A percentile compares a stretch with the other conserved stretches of the same genome.
phyloP scores from a whole-genome alignment of 1,140 invertebrate species.

The Pachypsylla venusta region DNA sequence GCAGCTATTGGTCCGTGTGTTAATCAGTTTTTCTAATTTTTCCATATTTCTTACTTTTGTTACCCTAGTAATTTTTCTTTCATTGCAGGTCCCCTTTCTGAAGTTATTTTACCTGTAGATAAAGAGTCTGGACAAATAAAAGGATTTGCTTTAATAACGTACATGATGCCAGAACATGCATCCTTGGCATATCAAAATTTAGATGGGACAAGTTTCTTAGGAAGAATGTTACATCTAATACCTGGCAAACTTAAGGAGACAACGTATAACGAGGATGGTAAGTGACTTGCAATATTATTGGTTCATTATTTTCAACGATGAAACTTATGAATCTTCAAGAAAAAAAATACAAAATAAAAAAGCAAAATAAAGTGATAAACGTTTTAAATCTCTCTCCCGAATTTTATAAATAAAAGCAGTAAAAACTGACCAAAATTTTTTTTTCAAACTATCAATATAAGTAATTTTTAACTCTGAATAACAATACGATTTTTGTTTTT shows the following conservation, averaged over 20 bases:
- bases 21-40: too few species aligned
- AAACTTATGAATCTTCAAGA: background rate
- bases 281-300: background rate
- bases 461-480: background rate
- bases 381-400: too few species aligned
- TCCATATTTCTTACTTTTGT: too few species aligned
- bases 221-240: conserved; percentile 83
- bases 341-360: background rate
- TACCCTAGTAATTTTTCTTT: conserved; percentile 13
- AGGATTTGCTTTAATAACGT: conserved; percentile 89
- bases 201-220: conserved; percentile 79
- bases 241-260: conserved; percentile 63
- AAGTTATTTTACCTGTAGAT: conserved; percentile 84
- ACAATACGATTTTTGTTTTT: background rate
- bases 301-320: background rate
- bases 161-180: conserved; percentile 90
- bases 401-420: background rate
- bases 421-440: background rate
- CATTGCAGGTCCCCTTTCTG: conserved; percentile 59
- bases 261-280: conserved; percentile 33
- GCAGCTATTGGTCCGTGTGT: too few species aligned
- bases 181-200: conserved; percentile 70
- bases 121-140: conserved; percentile 65
- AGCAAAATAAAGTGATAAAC: background rate
- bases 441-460: background rate